A percentile compares a stretch with the other conserved stretches of the same genome.
These are phyloP conservation scores for Tethya wilhelma DNA, from an alignment of 37 sponge, comb jelly and placozoan species.

Conservation along the genomic window DNA sequence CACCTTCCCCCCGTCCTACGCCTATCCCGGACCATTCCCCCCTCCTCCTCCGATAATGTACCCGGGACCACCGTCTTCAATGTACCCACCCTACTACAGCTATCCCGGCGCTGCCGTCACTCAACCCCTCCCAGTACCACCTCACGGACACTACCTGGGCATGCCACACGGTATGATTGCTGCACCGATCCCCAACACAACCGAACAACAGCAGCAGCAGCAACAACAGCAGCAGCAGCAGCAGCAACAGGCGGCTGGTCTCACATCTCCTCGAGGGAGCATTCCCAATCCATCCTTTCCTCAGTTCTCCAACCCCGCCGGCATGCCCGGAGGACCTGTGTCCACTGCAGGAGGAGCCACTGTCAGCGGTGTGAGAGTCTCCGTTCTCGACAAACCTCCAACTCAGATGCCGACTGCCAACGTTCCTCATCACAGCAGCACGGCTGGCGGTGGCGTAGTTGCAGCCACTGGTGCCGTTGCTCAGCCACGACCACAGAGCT, in stretches of 20 bases:
- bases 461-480: not conserved
- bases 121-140: conserved; percentile 11
- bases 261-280: too few relatives aligned
- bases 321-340: not conserved
- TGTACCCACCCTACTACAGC: conserved; percentile 20
- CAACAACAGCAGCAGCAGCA: too few relatives aligned
- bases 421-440: conserved; percentile 16
- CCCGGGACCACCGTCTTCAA: conserved; percentile 12
- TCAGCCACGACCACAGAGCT: not conserved
- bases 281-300: too few relatives aligned
- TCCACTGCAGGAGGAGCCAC: conserved; percentile 7
- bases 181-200: too few relatives aligned
- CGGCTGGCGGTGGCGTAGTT: not conserved
- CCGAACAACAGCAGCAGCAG: too few relatives aligned
- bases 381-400: conserved; percentile 53
- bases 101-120: conserved; percentile 5
- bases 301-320: not conserved
- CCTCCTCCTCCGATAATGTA: conserved; percentile 22
- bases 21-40: conserved; percentile 11
- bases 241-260: too few relatives aligned
- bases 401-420: conserved; percentile 44
- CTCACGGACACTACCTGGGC: conserved; percentile 9
- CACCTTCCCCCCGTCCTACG: conserved; percentile 9
- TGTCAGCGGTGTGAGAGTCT: conserved; percentile 45
- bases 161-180: too few relatives aligned